Percentiles rank a stretch among this genome's conserved stretches.
Conservation (phyloP, 2,797 vertebrate species). For the Acrossocheilus fasciatus region DNA sequence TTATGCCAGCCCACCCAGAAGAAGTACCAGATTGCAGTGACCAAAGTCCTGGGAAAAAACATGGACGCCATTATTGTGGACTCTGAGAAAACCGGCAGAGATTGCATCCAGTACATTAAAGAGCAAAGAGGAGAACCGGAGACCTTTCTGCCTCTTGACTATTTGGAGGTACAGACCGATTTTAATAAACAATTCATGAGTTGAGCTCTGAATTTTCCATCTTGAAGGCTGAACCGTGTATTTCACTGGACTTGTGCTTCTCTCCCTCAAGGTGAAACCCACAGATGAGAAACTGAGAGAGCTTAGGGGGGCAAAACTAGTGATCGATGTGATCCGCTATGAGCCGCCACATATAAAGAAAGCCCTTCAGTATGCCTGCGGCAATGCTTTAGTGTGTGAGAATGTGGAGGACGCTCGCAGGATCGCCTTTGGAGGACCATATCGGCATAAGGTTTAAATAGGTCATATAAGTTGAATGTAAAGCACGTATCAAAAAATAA, state of each 20-base stretch:
- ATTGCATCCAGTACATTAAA: constrained; percentile 97
- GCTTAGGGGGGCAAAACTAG: constrained; percentile 92
- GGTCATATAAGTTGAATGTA: background rate
- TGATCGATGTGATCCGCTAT: constrained; percentile 96
- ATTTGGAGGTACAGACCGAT: constrained; percentile 84
- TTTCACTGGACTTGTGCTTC: constrained; percentile 2
- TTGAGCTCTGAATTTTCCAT: constrained; percentile 2
- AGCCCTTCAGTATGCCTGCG: constrained; percentile 94
- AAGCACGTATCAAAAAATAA: background rate
- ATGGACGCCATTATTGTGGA: constrained; percentile 99
- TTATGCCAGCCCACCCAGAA: constrained; percentile 97
- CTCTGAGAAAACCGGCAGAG: constrained; percentile 93
- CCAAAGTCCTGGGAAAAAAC: constrained; percentile 96
- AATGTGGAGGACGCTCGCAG: constrained; percentile 94
- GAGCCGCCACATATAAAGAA: constrained; percentile 97
- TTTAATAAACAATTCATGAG: constrained; percentile 29
- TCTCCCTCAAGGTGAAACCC: constrained; percentile 86
- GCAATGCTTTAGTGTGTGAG: constrained; percentile 94
- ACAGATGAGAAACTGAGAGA: constrained; percentile 95
- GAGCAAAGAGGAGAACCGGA: constrained; percentile 95
- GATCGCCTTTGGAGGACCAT: constrained; percentile 94
- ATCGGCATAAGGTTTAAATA: constrained; percentile 88
- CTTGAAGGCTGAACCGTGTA: no score
- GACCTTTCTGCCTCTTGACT: constrained; percentile 94
- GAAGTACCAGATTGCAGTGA: constrained; percentile 97